These are phyloP conservation scores for Trematomus bernacchii DNA, from an alignment of 2,797 vertebrate genomes.

Conservation along the genomic window DNA sequence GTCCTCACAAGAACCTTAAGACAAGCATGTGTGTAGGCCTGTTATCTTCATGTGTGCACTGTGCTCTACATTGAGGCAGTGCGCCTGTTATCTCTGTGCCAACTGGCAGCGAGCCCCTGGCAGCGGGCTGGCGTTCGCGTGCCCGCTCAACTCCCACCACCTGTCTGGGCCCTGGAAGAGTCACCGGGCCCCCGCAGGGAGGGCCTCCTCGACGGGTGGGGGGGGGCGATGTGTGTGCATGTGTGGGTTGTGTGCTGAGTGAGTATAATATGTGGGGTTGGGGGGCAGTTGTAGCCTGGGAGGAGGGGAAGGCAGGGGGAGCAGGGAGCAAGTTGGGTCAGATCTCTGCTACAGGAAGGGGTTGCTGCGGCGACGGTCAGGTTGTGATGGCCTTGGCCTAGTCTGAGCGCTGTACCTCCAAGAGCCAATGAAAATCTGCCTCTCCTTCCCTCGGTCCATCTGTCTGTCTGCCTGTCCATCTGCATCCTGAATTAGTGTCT, in stretches of 20 bases:
- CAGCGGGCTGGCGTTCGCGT: conserved; percentile 68
- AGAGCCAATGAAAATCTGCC: conserved; percentile 65
- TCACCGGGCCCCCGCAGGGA: conserved; percentile 69
- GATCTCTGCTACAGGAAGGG: conserved; percentile 50
- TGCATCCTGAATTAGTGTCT: conserved; percentile 72
- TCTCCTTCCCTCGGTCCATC: conserved; percentile 74
- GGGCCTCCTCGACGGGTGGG: conserved; percentile 50
- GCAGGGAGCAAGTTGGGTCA: conserved; percentile 58
- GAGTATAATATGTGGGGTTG: conserved; percentile 34
- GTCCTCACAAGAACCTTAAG: conserved; percentile 65
- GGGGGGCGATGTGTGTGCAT: conserved; percentile 21
- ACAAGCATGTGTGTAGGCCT: conserved; percentile 68
- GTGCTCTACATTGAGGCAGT: conserved; percentile 75
- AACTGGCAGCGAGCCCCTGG: conserved; percentile 83
- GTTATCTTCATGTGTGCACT: conserved; percentile 78
- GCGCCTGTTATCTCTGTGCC: conserved; percentile 75
- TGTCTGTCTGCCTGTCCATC: conserved; percentile 82
- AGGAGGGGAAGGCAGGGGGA: conserved; percentile 45
- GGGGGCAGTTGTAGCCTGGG: conserved; percentile 37
- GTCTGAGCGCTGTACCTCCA: conserved; percentile 53
- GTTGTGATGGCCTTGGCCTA: conserved; percentile 47
- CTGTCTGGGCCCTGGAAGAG: conserved; percentile 85
- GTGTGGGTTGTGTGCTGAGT: conserved; percentile 37
- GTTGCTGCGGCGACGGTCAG: conserved; percentile 49
- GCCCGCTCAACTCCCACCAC: conserved; percentile 83